phyloP scores from a whole-genome alignment of 2,113 vertebrate genomes.

The Rhabdomys dilectus region DNA sequence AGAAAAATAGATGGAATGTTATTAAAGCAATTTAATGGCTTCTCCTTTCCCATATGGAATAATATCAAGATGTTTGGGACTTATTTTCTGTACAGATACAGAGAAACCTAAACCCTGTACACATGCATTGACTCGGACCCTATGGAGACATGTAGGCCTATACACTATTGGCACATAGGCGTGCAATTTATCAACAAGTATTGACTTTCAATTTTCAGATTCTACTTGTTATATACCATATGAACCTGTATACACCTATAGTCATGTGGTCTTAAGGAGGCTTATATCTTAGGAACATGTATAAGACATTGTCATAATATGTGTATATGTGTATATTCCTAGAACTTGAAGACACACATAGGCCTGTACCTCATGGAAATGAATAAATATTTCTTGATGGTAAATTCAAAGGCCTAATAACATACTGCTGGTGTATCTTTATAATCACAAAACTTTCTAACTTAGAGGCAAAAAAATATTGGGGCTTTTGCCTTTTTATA shows the following conservation, averaged over 20 bases:
- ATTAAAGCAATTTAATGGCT: not conserved
- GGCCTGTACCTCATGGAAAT: not conserved
- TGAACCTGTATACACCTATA: not conserved
- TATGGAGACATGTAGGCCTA: not conserved
- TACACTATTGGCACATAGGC: not conserved
- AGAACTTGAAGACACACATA: not conserved
- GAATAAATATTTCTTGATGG: not conserved
- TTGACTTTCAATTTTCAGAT: not conserved
- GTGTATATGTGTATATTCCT: not conserved
- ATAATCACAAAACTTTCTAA: constrained; percentile 6
- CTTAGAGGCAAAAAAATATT: not conserved
- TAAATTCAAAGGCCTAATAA: not conserved
- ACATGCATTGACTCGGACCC: not conserved
- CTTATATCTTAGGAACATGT: not conserved
- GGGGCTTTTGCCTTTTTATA: not conserved
- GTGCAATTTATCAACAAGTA: not conserved
- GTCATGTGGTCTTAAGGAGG: not conserved
- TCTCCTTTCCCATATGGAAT: not conserved
- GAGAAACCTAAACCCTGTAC: not conserved
- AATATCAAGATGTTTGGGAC: not conserved
- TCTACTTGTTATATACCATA: too few relatives aligned
- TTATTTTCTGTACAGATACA: not conserved
- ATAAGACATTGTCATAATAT: not conserved
- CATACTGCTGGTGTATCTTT: not conserved
- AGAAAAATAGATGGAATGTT: not conserved